These are phyloP conservation scores for Dermatemys mawii DNA, from an alignment of 2,113 vertebrate species.

Conservation along the genomic window DNA sequence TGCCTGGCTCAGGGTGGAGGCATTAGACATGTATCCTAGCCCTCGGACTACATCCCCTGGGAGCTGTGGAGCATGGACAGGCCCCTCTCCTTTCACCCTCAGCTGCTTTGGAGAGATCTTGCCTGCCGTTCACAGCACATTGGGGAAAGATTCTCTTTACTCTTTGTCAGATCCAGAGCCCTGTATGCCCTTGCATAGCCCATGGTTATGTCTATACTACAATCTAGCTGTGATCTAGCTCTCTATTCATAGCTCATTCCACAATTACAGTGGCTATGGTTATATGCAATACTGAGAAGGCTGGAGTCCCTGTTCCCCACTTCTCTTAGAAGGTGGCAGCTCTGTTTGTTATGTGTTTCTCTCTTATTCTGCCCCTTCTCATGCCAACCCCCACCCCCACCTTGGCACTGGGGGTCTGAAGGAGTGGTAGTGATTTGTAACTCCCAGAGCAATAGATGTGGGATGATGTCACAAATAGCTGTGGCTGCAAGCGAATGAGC, in stretches of 20 bases:
- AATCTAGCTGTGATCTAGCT: no score
- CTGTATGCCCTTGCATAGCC: fast-evolving
- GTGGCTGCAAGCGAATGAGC: slow-evolving; percentile 21
- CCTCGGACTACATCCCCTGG: background rate
- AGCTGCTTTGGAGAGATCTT: background rate
- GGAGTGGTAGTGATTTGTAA: slow-evolving; percentile 63
- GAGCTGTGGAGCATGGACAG: background rate
- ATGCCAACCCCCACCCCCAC: background rate
- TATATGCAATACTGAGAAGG: fast-evolving
- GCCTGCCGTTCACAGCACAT: background rate
- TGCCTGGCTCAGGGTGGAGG: background rate
- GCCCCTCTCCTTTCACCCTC: background rate
- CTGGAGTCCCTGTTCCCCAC: no score
- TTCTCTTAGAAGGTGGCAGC: slow-evolving; percentile 16
- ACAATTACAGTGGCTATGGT: background rate
- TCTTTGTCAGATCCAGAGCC: background rate
- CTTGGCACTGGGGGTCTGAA: background rate
- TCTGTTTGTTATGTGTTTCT: slow-evolving; percentile 3
- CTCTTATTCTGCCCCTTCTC: background rate
- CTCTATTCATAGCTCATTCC: background rate
- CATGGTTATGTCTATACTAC: no score
- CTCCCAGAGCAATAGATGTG: slow-evolving; percentile 63
- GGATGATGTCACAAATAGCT: slow-evolving; percentile 65
- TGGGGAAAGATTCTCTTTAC: background rate
- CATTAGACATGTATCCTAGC: fast-evolving